Evolutionary conservation across 2,888 invertebrate species (phyloP), one percentile per base, ranked within the genome.

Genomic region (Drosophila prostipennis): DNA sequence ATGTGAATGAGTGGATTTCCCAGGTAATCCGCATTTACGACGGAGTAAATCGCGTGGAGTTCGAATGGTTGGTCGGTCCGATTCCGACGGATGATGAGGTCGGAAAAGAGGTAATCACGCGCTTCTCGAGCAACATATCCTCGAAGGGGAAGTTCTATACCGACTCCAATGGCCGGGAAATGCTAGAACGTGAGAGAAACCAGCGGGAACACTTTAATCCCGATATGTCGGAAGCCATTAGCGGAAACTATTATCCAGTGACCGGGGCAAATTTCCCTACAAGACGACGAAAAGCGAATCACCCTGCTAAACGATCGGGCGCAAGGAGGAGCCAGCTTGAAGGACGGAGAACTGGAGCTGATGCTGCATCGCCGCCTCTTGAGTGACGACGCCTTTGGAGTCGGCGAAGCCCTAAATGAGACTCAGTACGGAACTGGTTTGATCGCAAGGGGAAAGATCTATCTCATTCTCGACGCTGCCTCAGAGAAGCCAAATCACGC

Each of bases 241-340:
- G 98, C 0, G 97, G 95, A 0, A 99, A 99, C 91, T 99, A 99
- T 90, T 99, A 98, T 90, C 99, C 99, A 0, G 94, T 99, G 0
- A 97, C 96, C 0, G 96, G 96, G 96, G 8, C 94, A 96, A 81
- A 97, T 98, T 43, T 93, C 93, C 14, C 92, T 97, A 0, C 93
- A 94, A 76, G 95, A 96, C 85, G 87, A 89, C 0, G 55, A 80
- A n/a, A 86, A 74, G 53, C 87, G 92, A 4, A 61, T 92, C 61
- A 90, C 91, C 3, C 61, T 91, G 26, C 82, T 97, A 0, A 96
- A 94, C 0, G 98, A 98, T 90, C 93, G 97, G 52, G 94, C 97
- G 0, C 95, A 97, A 92, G 98, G 98, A 0, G 98, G 97, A 0
- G 92, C 94, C 0, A 97, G 97, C 55, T 90, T 97, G 16, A 86